Evolutionary conservation across 2,888 invertebrate species (phyloP).

Genomic region (Penaeus monodon): DNA sequence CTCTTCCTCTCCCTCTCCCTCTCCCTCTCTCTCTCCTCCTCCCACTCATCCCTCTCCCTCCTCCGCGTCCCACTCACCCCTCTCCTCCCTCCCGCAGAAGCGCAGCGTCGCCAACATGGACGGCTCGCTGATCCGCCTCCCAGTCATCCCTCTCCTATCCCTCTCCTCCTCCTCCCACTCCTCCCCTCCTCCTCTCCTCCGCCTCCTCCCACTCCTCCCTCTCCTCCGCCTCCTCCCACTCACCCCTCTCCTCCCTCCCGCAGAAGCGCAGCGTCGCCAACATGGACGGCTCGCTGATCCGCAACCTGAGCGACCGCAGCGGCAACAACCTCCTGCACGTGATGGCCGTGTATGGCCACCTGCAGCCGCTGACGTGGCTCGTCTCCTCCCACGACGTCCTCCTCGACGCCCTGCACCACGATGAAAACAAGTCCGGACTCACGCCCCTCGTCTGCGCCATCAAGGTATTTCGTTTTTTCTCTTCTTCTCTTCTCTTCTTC

Average conservation of each 20-base stretch:
- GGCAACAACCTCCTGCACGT: conserved; percentile 70
- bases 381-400: conserved; percentile 67
- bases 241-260: not conserved
- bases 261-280: conserved; percentile 67
- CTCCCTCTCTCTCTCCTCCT: too few species aligned
- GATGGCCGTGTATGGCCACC: conserved; percentile 69
- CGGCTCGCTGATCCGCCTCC: conserved; percentile 48
- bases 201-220: too few species aligned
- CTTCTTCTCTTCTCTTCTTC: not conserved
- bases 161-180: conserved; percentile 18
- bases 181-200: too few species aligned
- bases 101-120: conserved; percentile 66
- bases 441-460: conserved; percentile 69
- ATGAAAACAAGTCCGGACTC: conserved; percentile 69
- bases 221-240: too few species aligned
- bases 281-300: conserved; percentile 69
- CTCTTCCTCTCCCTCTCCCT: fast-evolving
- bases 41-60: too few species aligned
- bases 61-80: too few species aligned
- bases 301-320: conserved; percentile 69
- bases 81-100: conserved; percentile 58
- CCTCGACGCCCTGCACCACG: conserved; percentile 68
- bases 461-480: conserved; percentile 67
- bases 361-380: conserved; percentile 69
- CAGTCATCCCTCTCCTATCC: conserved; percentile 58